Evolutionary conservation across 2,797 vertebrate genomes (phyloP).

Genomic region (Heterohyrax brucei): DNA sequence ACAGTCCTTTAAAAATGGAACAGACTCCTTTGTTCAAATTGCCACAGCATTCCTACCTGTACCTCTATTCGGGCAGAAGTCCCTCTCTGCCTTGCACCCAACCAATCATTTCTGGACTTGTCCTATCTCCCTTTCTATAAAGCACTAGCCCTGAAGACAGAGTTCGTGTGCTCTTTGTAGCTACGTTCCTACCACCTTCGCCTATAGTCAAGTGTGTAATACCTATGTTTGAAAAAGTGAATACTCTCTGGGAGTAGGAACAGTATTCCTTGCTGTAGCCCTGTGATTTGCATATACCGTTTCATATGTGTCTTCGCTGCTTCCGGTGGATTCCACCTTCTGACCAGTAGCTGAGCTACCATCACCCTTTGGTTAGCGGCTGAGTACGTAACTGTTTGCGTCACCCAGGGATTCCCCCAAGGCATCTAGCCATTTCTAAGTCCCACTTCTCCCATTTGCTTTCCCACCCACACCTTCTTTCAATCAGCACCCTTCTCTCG

Average conservation of each 20-base stretch:
- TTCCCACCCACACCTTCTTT: neutral
- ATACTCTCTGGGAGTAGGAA: neutral
- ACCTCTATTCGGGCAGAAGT: neutral
- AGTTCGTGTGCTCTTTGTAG: neutral
- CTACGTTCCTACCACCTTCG: neutral
- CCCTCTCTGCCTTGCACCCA: neutral
- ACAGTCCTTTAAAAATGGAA: neutral
- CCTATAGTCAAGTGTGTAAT: neutral
- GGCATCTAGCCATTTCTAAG: neutral
- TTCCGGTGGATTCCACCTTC: neutral
- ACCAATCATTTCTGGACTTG: neutral
- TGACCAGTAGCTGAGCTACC: too few relatives aligned
- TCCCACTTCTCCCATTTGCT: neutral
- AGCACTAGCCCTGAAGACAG: neutral
- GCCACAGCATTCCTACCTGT: neutral
- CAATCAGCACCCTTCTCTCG: neutral
- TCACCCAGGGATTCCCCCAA: neutral
- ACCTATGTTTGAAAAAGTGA: neutral
- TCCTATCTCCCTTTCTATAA: neutral
- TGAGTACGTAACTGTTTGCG: neutral
- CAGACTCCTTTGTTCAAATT: neutral
- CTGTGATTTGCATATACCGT: neutral
- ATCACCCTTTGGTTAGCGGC: neutral
- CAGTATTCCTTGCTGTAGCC: neutral
- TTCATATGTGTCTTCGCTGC: neutral